phyloP scores from a whole-genome alignment of 2,888 invertebrate species.

The Cristatella mucedo region DNA sequence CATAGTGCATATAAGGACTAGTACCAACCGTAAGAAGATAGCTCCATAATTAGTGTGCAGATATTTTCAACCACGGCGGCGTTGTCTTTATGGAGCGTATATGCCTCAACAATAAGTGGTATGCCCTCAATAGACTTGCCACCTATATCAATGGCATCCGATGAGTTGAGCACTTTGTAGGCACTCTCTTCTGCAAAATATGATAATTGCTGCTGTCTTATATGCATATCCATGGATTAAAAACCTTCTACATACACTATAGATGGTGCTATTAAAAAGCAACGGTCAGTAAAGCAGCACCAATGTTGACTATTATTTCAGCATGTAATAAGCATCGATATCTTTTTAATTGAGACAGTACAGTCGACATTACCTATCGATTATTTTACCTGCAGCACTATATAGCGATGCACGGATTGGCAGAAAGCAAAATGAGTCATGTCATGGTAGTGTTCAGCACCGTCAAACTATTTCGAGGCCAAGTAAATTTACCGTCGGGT shows the following conservation, averaged over 20 bases:
- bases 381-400: too few species aligned
- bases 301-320: too few species aligned
- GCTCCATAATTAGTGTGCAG: slow-evolving; percentile 27
- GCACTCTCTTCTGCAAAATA: slow-evolving; percentile 30
- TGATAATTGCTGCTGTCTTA: not conserved
- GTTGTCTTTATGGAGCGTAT: slow-evolving; percentile 31
- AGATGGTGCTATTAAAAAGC: too few species aligned
- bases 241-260: not conserved
- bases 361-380: too few species aligned
- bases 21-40: slow-evolving; percentile 28
- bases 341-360: too few species aligned
- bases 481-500: slow-evolving; percentile 22
- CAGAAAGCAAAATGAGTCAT: too few species aligned
- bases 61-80: slow-evolving; percentile 33
- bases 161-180: slow-evolving; percentile 25
- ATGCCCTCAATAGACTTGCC: slow-evolving; percentile 24
- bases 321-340: too few species aligned
- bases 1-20: too few species aligned
- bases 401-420: too few species aligned
- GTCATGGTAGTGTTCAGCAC: too few species aligned
- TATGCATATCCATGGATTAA: not conserved
- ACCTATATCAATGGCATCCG: slow-evolving; percentile 15
- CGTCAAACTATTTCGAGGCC: too few species aligned
- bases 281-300: too few species aligned
- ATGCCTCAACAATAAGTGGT: slow-evolving; percentile 24